Conservation (phyloP, 2,113 vertebrate genomes). For the Neopipo cinnamomea region DNA sequence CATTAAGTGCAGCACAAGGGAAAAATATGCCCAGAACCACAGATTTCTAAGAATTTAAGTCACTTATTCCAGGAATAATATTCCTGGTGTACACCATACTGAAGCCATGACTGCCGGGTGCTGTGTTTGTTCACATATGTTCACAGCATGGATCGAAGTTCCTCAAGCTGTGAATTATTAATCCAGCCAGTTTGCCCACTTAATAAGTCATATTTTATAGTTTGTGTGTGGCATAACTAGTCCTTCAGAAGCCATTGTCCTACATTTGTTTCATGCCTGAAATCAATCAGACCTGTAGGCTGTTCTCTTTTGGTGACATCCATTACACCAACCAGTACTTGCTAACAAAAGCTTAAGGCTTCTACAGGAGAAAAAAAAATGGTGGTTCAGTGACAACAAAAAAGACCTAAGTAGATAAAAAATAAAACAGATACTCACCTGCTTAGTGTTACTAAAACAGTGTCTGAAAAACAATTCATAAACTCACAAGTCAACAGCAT, state of each 20-base stretch:
- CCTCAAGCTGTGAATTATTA: not conserved
- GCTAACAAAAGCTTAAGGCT: not conserved
- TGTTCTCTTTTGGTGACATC: not conserved
- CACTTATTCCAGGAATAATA: conserved; percentile 56
- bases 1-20: not conserved
- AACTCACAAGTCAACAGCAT: not conserved
- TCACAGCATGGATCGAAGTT: not conserved
- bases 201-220: not conserved
- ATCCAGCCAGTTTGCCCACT: not conserved
- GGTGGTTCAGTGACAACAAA: not conserved
- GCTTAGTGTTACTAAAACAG: not conserved
- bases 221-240: not conserved
- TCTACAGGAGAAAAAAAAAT: not conserved
- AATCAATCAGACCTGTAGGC: not conserved
- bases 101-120: not conserved
- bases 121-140: not conserved
- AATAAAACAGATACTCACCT: not conserved
- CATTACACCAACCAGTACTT: not conserved
- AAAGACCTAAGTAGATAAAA: not conserved
- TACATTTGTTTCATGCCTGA: not conserved
- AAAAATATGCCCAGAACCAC: conserved; percentile 8
- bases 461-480: not conserved
- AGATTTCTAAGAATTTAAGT: conserved; percentile 57
- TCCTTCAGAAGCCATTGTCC: not conserved
- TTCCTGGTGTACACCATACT: not conserved